Evolutionary conservation across 2,888 invertebrate genomes (phyloP), one percentile per base, ranked within the genome.

Genomic region (Loripinus fragilis): DNA sequence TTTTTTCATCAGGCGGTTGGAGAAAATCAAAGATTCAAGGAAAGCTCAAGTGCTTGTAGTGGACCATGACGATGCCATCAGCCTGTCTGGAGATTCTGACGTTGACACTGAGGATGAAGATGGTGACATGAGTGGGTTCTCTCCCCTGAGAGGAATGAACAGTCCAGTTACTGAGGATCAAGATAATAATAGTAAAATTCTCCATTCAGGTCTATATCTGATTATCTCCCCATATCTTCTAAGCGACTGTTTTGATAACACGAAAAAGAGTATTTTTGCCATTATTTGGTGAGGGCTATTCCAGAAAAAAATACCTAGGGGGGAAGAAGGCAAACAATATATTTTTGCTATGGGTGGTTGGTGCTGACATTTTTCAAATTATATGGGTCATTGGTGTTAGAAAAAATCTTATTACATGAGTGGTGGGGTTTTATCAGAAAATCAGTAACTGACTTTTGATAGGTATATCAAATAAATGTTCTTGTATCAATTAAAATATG

Each of bases 41-140:
- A 91, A 90, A 7, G 91, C 93, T 2, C 92, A 93, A 76, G 88
- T 93, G 23, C 81, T 93, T 35, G 83, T 83, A 3, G 88, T 93
- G 67, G 90, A 90, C 66, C 90, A 92, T 69, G 89, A 90, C 80
- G 90, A 90, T 71, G 88, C 85, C 23, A 67, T 85, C 17, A 83
- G 86, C 78, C 64, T 87, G 15, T 87, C 87, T 0, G 79, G 82
- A 17, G 87, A 88, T 8, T 80, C 78, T 0, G 83, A 80, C 7
- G 79, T 82, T 0, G 83, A 82, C 12, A 68, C 78, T 20, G 88
- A 89, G 33, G 79, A 78, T 65, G 69, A 52, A 33, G 77, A 73
- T 2, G 28, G 64, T n/a, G 25, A 23, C 17, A 30, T 33, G 68
- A 42, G 30, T 7, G 80, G 78, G 55, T 76, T 80, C 8, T 75